Percentiles rank a stretch among this genome's conserved stretches.
Evolutionary conservation across 2,113 vertebrate species (phyloP).

Genomic region (Psittacula cyanocephala): DNA sequence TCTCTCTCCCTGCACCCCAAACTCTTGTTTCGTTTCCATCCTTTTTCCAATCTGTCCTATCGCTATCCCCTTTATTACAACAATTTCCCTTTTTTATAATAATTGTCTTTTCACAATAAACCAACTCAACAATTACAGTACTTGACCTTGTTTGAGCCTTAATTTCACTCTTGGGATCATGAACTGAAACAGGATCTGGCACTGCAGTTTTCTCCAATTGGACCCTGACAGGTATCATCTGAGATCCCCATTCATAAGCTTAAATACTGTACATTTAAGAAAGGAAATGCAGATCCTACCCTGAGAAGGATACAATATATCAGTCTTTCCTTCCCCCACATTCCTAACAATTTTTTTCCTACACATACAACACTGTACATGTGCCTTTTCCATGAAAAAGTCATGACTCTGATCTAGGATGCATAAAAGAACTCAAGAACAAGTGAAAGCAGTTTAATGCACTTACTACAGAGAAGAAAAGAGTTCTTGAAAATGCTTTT

Average conservation of each 20-base stretch:
- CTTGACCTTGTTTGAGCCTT: neutral
- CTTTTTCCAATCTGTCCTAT: neutral
- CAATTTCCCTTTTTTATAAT: neutral
- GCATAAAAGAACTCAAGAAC: neutral
- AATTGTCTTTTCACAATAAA: neutral
- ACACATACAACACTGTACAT: neutral
- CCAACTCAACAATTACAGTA: neutral
- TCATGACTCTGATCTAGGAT: neutral
- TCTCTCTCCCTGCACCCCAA: neutral
- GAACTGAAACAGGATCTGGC: neutral
- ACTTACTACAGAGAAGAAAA: neutral
- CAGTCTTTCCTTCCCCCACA: neutral
- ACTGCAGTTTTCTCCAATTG: neutral
- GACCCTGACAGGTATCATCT: neutral
- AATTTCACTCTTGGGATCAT: neutral
- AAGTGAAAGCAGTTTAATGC: neutral
- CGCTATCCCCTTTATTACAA: neutral
- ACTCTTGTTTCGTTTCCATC: neutral
- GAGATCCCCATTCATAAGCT: neutral
- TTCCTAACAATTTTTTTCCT: neutral
- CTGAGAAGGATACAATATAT: neutral
- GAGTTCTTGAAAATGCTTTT: neutral
- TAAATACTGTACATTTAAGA: neutral
- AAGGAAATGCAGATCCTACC: fast-evolving
- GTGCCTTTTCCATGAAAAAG: neutral